Evolutionary conservation across 2,113 vertebrate genomes (phyloP).

Genomic region (Poeciliopsis occidentalis): DNA sequence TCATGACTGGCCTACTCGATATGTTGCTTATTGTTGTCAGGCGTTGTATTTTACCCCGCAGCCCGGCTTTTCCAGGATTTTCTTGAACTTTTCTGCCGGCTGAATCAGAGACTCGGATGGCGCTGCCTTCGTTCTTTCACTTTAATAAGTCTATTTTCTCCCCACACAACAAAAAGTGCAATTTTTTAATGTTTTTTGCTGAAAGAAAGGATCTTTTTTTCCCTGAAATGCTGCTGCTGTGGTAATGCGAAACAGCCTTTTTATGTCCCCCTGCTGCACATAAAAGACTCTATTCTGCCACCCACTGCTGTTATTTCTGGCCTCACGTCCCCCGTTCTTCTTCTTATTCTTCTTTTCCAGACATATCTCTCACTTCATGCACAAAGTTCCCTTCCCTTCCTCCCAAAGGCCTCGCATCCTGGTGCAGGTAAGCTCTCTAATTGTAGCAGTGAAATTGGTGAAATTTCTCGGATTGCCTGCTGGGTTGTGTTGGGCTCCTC

Average conservation of each 20-base stretch:
- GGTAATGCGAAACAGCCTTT: not conserved
- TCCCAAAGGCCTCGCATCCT: constrained; percentile 96
- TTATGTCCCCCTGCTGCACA: constrained; percentile 33
- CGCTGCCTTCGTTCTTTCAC: not conserved
- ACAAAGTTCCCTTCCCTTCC: constrained; percentile 97
- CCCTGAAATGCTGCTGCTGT: not conserved
- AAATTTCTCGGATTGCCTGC: constrained; percentile 1
- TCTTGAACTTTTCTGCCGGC: too few relatives aligned
- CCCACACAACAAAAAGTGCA: too few relatives aligned
- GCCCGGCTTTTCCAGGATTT: too few relatives aligned
- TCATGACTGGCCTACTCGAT: too few relatives aligned
- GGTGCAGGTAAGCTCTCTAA: constrained; percentile 86
- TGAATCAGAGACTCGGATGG: not conserved
- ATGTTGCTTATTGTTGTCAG: too few relatives aligned
- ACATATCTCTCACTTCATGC: constrained; percentile 98
- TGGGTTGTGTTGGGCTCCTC: constrained; percentile 10
- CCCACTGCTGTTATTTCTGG: constrained; percentile 44
- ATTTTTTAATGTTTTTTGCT: too few relatives aligned
- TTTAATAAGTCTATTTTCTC: too few relatives aligned
- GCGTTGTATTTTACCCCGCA: too few relatives aligned
- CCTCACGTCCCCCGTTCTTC: constrained; percentile 36
- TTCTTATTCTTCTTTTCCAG: constrained; percentile 74
- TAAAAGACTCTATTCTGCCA: constrained; percentile 18
- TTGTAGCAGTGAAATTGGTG: not conserved
- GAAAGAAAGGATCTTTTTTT: not conserved